A percentile compares a stretch with the other conserved stretches of the same genome.
phyloP scores from a whole-genome alignment of 2,888 invertebrate species.

The Dicroscelio sp. region DNA sequence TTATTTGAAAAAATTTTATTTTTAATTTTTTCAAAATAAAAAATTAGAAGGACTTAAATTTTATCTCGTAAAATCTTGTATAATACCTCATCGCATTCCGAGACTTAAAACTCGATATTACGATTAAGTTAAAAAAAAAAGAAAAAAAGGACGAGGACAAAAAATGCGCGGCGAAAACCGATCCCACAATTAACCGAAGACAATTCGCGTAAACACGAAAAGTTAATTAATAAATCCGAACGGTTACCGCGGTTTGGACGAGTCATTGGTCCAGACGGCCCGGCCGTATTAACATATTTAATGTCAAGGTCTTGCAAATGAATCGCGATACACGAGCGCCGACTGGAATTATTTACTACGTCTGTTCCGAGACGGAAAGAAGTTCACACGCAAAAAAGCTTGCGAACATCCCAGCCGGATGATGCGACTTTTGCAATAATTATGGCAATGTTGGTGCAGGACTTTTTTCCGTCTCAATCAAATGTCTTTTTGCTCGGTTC shows the following conservation, averaged over 20 bases:
- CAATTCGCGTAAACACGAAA: slow-evolving; percentile 77
- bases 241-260: slow-evolving; percentile 81
- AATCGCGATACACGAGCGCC: slow-evolving; percentile 84
- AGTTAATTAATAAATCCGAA: slow-evolving; percentile 78
- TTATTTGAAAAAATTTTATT: no score
- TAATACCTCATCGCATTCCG: no score
- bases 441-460: slow-evolving; percentile 45
- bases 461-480: no score
- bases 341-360: slow-evolving; percentile 83
- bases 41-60: no score
- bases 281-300: slow-evolving; percentile 89
- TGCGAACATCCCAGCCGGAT: slow-evolving; percentile 74
- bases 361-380: slow-evolving; percentile 76
- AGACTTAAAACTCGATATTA: background rate
- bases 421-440: slow-evolving; percentile 71
- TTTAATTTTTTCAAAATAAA: no score
- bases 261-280: slow-evolving; percentile 85
- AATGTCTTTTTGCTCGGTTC: no score
- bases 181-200: slow-evolving; percentile 59
- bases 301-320: slow-evolving; percentile 89
- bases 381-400: slow-evolving; percentile 77
- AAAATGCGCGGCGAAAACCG: slow-evolving; percentile 42
- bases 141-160: slow-evolving; percentile 2
- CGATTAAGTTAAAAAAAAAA: background rate
- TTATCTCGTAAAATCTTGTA: no score